These are phyloP conservation scores for Mesorhabditis spiculigera DNA, from an alignment of 2,888 invertebrate genomes.

Conservation along the genomic window DNA sequence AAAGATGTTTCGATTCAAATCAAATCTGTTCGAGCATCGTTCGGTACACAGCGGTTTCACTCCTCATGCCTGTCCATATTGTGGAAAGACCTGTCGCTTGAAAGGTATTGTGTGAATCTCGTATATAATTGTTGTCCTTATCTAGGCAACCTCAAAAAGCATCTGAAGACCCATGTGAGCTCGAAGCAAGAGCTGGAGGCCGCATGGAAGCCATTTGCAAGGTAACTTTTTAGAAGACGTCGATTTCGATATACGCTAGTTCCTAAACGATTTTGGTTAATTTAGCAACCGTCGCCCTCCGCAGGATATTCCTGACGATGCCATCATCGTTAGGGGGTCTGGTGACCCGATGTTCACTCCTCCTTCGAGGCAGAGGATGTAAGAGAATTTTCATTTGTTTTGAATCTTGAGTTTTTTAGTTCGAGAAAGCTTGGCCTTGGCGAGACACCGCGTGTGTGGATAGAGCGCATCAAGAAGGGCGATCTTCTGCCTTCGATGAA, in stretches of 20 bases:
- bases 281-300: constrained; percentile 56
- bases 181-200: constrained; percentile 57
- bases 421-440: constrained; percentile 49
- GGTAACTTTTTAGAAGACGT: constrained; percentile 23
- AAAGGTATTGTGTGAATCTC: neutral
- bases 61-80: constrained; percentile 56
- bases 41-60: constrained; percentile 56
- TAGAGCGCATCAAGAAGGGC: constrained; percentile 46
- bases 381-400: neutral
- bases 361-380: no score
- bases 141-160: constrained; percentile 57
- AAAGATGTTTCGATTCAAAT: constrained; percentile 56
- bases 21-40: constrained; percentile 58
- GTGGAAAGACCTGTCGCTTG: constrained; percentile 57
- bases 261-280: neutral
- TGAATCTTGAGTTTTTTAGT: neutral
- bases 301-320: constrained; percentile 54
- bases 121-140: neutral
- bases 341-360: constrained; percentile 46
- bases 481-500: constrained; percentile 46
- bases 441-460: constrained; percentile 40
- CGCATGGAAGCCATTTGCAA: constrained; percentile 58
- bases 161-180: constrained; percentile 57
- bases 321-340: constrained; percentile 51
- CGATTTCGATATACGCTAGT: neutral